A percentile compares a stretch with the other conserved stretches of the same genome.
These are phyloP conservation scores for Andrena minutula DNA, from an alignment of 2,888 invertebrate species.

Conservation along the genomic window DNA sequence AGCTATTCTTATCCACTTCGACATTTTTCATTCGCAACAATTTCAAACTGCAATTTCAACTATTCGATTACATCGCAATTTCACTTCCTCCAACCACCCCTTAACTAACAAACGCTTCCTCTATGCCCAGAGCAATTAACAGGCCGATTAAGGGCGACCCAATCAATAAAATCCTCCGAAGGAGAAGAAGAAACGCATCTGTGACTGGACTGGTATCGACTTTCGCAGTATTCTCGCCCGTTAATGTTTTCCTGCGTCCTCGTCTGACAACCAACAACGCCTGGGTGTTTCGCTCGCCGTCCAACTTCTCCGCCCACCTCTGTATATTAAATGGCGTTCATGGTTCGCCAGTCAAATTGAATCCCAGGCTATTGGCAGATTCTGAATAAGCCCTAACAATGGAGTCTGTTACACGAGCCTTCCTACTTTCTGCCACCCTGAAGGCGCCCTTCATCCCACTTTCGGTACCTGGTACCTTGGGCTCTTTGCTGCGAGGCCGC, in stretches of 20 bases:
- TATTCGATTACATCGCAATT: too few species aligned
- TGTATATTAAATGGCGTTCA: slow-evolving; percentile 75
- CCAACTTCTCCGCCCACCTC: slow-evolving; percentile 18
- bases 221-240: not conserved
- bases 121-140: not conserved
- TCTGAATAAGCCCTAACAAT: slow-evolving; percentile 78
- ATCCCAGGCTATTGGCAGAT: slow-evolving; percentile 76
- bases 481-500: slow-evolving; percentile 27
- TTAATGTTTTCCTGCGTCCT: slow-evolving; percentile 25
- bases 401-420: slow-evolving; percentile 70
- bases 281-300: slow-evolving; percentile 1
- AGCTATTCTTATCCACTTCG: too few species aligned
- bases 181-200: not conserved
- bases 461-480: slow-evolving; percentile 44
- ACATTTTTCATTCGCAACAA: too few species aligned
- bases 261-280: slow-evolving; percentile 1
- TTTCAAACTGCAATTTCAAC: too few species aligned
- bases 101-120: not conserved
- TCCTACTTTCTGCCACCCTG: slow-evolving; percentile 53
- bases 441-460: slow-evolving; percentile 31
- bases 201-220: slow-evolving; percentile 1
- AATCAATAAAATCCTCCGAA: not conserved
- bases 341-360: slow-evolving; percentile 77
- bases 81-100: too few species aligned
- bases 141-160: not conserved